Conservation (phyloP, 1,140 invertebrate genomes). For the Tigriopus japonicus region DNA sequence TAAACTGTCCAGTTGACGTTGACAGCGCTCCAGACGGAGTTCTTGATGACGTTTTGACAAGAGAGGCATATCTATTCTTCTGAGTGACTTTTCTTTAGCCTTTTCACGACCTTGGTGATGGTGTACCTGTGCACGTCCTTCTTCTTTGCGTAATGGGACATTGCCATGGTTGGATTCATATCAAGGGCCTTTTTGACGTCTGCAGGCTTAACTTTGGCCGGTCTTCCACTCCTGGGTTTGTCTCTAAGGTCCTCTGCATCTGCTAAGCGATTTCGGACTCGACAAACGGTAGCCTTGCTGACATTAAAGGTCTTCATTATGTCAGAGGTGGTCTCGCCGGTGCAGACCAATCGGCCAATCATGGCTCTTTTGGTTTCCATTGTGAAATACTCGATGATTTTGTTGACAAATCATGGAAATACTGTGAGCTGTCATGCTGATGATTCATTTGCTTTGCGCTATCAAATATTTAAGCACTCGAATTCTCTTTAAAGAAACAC, state of each 20-base stretch:
- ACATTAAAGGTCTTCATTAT: background rate
- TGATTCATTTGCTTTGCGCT: too few species aligned
- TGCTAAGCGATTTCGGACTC: background rate
- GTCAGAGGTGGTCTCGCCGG: background rate
- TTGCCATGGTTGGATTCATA: background rate
- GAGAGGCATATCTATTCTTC: background rate
- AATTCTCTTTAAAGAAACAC: too few species aligned
- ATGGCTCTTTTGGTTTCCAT: too few species aligned
- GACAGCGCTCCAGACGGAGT: background rate
- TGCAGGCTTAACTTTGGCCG: background rate
- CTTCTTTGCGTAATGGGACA: background rate
- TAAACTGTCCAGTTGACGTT: too few species aligned
- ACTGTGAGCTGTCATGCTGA: too few species aligned
- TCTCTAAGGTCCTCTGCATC: background rate
- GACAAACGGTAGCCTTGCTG: background rate
- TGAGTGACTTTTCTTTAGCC: background rate
- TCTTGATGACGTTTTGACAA: background rate
- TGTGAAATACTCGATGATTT: too few species aligned
- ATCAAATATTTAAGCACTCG: too few species aligned
- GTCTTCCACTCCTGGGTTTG: background rate
- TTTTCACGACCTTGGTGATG: background rate
- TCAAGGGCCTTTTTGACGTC: background rate
- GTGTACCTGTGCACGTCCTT: background rate
- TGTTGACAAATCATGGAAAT: too few species aligned
- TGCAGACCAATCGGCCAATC: too few species aligned